Evolutionary conservation across 2,888 invertebrate genomes (phyloP), one percentile per base, ranked within the genome.

Genomic region (Tiliacea citrago): DNA sequence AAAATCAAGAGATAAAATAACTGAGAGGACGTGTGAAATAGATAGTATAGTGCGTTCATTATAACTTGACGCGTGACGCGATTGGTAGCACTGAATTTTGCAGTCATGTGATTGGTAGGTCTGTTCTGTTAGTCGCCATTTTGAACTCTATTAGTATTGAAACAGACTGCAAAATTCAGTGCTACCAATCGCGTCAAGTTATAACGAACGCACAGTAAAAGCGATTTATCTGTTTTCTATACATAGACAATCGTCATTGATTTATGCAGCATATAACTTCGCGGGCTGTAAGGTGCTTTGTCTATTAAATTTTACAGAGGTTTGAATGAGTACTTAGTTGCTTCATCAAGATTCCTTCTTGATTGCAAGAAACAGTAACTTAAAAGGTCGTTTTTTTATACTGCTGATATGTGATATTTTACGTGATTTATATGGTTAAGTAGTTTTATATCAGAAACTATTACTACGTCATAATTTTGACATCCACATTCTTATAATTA

Each of bases 1-100:
- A 57, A 57, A 57, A 58, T 66, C 9, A 35, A n/a, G 53, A 65
- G 21, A 21, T 65, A 47, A 47, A 63, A 29, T 51, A 29, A 65
- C 45, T 29, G 21, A 63, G 29, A 47, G 18, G 13, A 45, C 18
- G 39, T 39, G 39, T 39, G 39, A 39, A 39, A 39, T 39, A 5
- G 5, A 39, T 39, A 29, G 29, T 29, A 29, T 29, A n/a, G n/a
- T n/a, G n/a, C n/a, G n/a, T n/a, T n/a, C n/a, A n/a, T n/a, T n/a
- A n/a, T n/a, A n/a, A n/a, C n/a, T n/a, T n/a, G n/a, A n/a, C n/a
- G n/a, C n/a, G n/a, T n/a, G n/a, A n/a, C n/a, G n/a, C n/a, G n/a
- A n/a, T n/a, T n/a, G n/a, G n/a, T n/a, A n/a, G n/a, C n/a, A n/a
- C n/a, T n/a, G n/a, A n/a, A n/a, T n/a, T n/a, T n/a, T n/a, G n/a